phyloP scores from a whole-genome alignment of 2,797 vertebrate genomes.

The Clarias pachynema region DNA sequence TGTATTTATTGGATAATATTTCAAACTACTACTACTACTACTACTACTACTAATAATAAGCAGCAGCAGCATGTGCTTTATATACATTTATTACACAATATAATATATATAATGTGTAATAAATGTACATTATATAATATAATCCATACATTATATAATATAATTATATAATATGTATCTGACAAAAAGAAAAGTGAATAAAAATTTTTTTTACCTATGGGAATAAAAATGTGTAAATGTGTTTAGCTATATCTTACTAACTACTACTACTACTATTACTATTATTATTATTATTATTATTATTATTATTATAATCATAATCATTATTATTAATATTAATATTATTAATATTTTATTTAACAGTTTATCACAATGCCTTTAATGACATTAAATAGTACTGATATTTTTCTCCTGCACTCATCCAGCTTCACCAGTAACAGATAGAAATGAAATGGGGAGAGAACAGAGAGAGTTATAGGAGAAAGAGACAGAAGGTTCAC shows the following conservation, averaged over 20 bases:
- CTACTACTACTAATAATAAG: too few species aligned
- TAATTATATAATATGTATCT: not conserved
- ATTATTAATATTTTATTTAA: not conserved
- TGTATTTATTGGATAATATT: not conserved
- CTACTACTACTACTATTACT: not conserved
- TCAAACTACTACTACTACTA: not conserved
- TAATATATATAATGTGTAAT: too few species aligned
- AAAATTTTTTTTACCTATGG: not conserved
- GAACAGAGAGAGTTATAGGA: conserved; percentile 29
- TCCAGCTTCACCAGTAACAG: not conserved
- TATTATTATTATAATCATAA: not conserved
- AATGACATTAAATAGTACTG: not conserved
- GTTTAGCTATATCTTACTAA: not conserved
- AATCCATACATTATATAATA: too few species aligned
- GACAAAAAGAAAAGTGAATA: not conserved
- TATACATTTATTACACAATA: too few species aligned
- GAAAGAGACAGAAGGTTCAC: conserved; percentile 41
- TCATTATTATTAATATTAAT: not conserved
- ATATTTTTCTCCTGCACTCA: not conserved
- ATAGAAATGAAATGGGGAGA: not conserved
- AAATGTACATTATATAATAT: too few species aligned
- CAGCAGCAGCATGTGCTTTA: too few species aligned
- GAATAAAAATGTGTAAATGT: not conserved
- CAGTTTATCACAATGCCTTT: too few species aligned
- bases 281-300: not conserved